Conservation (phyloP, 2,113 vertebrate genomes). For the Naja naja region DNA sequence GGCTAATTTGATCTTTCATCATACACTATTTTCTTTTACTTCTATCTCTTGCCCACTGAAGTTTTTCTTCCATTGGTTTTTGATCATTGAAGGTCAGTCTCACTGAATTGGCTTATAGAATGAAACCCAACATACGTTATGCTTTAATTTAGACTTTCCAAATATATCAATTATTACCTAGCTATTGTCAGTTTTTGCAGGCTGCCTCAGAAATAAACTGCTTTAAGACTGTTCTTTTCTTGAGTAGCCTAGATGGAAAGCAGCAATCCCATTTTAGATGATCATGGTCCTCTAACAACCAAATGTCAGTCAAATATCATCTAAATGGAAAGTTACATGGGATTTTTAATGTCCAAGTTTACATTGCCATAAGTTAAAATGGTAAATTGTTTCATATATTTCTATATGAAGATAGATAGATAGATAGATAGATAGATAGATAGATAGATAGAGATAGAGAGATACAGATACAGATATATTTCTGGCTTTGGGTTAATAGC, state of each 20-base stretch:
- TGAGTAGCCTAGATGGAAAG: not conserved
- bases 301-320: not conserved
- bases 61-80: not conserved
- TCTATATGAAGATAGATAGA: too few species aligned
- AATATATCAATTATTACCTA: not conserved
- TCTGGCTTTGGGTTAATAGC: conserved; percentile 54
- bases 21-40: not conserved
- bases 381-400: not conserved
- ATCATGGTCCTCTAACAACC: not conserved
- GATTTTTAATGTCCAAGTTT: not conserved
- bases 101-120: not conserved
- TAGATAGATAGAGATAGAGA: too few species aligned
- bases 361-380: not conserved
- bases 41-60: not conserved
- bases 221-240: not conserved
- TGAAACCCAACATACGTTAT: not conserved
- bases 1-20: not conserved
- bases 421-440: too few species aligned
- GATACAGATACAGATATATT: too few species aligned
- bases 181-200: not conserved
- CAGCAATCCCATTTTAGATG: not conserved
- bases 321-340: not conserved
- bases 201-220: not conserved
- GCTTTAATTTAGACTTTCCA: not conserved
- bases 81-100: not conserved